Evolutionary conservation across 2,797 vertebrate genomes (phyloP).

Genomic region (Eidolon dupreanum): DNA sequence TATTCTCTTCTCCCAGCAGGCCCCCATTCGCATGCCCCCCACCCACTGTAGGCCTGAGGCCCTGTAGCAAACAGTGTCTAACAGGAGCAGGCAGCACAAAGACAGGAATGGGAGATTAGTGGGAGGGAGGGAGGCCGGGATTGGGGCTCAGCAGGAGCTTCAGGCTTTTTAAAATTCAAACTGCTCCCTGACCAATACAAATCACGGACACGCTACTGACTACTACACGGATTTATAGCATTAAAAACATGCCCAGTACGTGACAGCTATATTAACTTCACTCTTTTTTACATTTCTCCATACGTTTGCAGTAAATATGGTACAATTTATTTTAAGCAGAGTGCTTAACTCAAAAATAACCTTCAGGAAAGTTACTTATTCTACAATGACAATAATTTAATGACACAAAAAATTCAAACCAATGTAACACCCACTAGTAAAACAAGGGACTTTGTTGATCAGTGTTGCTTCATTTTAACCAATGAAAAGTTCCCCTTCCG

Average conservation of each 20-base stretch:
- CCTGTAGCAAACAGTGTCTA: conserved; percentile 87
- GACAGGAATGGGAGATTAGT: conserved; percentile 90
- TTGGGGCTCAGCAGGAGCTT: conserved; percentile 89
- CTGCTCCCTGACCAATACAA: conserved; percentile 89
- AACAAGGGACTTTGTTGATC: conserved; percentile 47
- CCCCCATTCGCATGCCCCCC: conserved; percentile 52
- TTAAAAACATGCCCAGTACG: conserved; percentile 86
- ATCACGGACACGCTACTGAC: conserved; percentile 87
- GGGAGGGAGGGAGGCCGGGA: conserved; percentile 86
- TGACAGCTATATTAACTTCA: conserved; percentile 89
- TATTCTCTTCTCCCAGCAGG: not conserved
- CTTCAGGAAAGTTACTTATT: conserved; percentile 78
- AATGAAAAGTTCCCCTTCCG: conserved; percentile 4
- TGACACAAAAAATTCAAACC: conserved; percentile 49
- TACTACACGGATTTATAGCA: conserved; percentile 88
- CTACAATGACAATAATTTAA: conserved; percentile 54
- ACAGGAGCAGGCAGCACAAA: conserved; percentile 92
- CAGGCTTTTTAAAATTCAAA: conserved; percentile 90
- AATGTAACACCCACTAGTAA: conserved; percentile 54
- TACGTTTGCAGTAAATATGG: not conserved
- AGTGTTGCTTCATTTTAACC: conserved; percentile 44
- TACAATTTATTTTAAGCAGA: conserved; percentile 57
- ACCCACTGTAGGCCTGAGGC: conserved; percentile 84
- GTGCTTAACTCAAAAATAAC: conserved; percentile 50
- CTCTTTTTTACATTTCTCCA: conserved; percentile 81